These are phyloP conservation scores for Discoglossus pictus DNA, from an alignment of 2,797 vertebrate species.

Conservation along the genomic window DNA sequence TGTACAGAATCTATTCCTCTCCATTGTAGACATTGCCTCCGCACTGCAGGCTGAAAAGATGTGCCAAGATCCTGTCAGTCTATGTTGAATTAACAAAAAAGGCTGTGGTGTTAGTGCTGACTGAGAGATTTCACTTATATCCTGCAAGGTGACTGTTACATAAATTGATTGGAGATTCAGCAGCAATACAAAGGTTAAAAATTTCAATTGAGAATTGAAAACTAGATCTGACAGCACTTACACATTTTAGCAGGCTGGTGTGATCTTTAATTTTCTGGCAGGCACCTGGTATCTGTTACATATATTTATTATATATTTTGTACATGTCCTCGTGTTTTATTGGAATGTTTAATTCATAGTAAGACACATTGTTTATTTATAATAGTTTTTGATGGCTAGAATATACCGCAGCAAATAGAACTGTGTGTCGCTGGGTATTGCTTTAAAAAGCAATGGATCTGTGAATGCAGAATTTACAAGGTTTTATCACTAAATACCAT, in stretches of 20 bases:
- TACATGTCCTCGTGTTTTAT: not conserved
- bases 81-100: slow-evolving; percentile 52
- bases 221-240: slow-evolving; percentile 55
- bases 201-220: slow-evolving; percentile 50
- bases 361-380: too few relatives aligned
- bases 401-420: too few relatives aligned
- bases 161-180: slow-evolving; percentile 53
- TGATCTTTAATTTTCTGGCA: slow-evolving; percentile 14
- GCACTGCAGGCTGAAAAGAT: not conserved
- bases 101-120: slow-evolving; percentile 54
- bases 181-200: slow-evolving; percentile 61
- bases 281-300: not conserved
- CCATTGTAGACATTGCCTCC: slow-evolving; percentile 4
- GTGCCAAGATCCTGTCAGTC: slow-evolving; percentile 39
- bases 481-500: too few relatives aligned
- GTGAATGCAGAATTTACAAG: too few relatives aligned
- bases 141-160: slow-evolving; percentile 54
- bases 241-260: slow-evolving; percentile 52
- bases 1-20: not conserved
- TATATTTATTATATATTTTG: not conserved
- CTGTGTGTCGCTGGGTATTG: too few relatives aligned
- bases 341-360: too few relatives aligned
- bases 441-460: too few relatives aligned
- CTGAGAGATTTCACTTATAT: slow-evolving; percentile 51
- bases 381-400: too few relatives aligned